Base-by-base conservation (phyloP, 2,797 vertebrate species). In the Champsocephalus gunnari region DNA sequence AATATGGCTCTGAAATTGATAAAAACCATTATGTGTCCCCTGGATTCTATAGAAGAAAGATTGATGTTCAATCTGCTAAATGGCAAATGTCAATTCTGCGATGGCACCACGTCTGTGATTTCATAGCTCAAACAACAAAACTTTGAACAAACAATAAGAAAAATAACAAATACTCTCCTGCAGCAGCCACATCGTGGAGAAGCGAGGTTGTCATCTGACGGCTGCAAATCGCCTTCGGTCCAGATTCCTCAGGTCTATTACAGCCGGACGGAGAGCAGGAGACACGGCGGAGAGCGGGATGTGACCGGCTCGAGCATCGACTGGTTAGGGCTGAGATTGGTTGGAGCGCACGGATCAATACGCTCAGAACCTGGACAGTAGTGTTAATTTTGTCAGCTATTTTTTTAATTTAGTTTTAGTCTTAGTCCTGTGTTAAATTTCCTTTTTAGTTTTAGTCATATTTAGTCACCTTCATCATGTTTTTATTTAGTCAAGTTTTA, bases 321-420 rank as follows among this genome's bases (percentile, higher is more conserved):
- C 85, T 90, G 89, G 87, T 92, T 92, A 90, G 82, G 61, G 74
- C 74, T 65, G 76, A 90, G 86, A 92, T 91, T 89, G 88, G 81
- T 71, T 72, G 57, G 75, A 79, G 77, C 43, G 63, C 58, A 75
- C 49, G 8, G 85, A 91, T 91, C 87, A 34, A 92, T 91, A 50
- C 0, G 3, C 65, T 68, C 14, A 28, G 81, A 84, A 81, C 67
- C 90, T 44, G 77, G 66, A 75, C 80, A 57, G 11, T 19, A 19
- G 19, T 19, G 19, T 19, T 19, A 19, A 19, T 19, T 19, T 19
- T 19, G 19, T 19, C 19, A 19, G 19, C 19, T 19, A 19, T 19
- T 19, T 19, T 19, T 19, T 19, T 19, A 19, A 19, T 19, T 19
- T 19, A 19, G 19, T 19, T 19, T 19, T 19, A 19, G 19, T 19